These are phyloP conservation scores for Platygyra sinensis DNA, from an alignment of 64 coral and sea anemone genomes.

Conservation along the genomic window DNA sequence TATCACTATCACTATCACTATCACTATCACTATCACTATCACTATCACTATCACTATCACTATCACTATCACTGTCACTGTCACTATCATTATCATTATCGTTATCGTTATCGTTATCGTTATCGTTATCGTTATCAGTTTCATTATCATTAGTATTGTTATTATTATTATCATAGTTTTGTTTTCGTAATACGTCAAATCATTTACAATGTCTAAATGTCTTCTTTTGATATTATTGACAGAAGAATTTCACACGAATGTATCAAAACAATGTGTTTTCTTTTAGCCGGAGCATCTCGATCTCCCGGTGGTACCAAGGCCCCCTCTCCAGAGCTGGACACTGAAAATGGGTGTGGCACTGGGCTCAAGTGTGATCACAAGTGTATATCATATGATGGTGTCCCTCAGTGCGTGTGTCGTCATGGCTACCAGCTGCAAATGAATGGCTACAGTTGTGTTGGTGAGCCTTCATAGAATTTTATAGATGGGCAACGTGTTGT, in stretches of 20 bases:
- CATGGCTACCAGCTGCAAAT: slow-evolving; percentile 74
- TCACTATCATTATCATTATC: too few species aligned
- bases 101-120: too few species aligned
- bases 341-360: slow-evolving; percentile 29
- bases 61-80: too few species aligned
- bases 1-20: too few species aligned
- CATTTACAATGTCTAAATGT: background rate
- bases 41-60: too few species aligned
- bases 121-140: too few species aligned
- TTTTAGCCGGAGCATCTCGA: slow-evolving; percentile 26
- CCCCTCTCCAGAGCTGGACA: slow-evolving; percentile 17
- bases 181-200: background rate
- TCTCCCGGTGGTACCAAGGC: slow-evolving; percentile 30
- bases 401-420: slow-evolving; percentile 59
- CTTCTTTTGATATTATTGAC: background rate
- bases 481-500: too few species aligned
- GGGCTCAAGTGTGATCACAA: slow-evolving; percentile 84
- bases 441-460: slow-evolving; percentile 84
- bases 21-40: too few species aligned
- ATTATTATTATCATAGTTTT: too few species aligned
- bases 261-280: background rate
- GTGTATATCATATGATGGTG: slow-evolving; percentile 45
- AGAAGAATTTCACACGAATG: background rate
- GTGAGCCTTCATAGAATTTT: slow-evolving; percentile 1
- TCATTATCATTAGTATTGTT: too few species aligned